Conservation (phyloP, 2,113 vertebrate genomes). For the Gulo gulo region DNA sequence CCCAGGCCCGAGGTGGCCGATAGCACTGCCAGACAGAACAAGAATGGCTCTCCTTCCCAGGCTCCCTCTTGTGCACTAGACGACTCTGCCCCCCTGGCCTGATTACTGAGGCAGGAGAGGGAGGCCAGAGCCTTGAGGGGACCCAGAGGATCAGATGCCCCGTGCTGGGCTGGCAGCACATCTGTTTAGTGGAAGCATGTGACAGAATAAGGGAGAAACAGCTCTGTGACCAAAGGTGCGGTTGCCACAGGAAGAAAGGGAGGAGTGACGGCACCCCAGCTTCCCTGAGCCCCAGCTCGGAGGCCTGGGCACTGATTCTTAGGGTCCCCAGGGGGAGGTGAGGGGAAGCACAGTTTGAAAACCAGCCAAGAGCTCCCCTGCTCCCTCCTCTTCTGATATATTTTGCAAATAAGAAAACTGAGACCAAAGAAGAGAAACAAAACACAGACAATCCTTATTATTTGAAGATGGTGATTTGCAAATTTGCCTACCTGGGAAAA, state of each 20-base stretch:
- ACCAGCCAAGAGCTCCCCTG: fast-evolving
- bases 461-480: background rate
- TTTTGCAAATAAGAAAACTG: background rate
- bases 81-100: background rate
- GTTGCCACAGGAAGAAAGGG: fast-evolving
- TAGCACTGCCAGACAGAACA: fast-evolving
- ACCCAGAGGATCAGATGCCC: background rate
- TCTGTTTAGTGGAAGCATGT: fast-evolving
- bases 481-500: background rate
- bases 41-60: background rate
- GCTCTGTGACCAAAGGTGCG: background rate
- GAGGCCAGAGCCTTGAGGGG: background rate
- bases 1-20: background rate
- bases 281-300: background rate
- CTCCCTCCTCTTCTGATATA: fast-evolving
- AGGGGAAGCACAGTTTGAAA: background rate
- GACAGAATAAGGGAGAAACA: fast-evolving
- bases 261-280: fast-evolving
- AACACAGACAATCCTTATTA: background rate
- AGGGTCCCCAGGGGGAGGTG: too few relatives aligned
- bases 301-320: background rate
- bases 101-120: too few relatives aligned
- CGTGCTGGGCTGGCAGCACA: fast-evolving
- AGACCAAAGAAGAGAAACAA: background rate
- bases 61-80: background rate